Base-by-base conservation (phyloP, 2,113 vertebrate species). In the Oryzias melastigma region DNA sequence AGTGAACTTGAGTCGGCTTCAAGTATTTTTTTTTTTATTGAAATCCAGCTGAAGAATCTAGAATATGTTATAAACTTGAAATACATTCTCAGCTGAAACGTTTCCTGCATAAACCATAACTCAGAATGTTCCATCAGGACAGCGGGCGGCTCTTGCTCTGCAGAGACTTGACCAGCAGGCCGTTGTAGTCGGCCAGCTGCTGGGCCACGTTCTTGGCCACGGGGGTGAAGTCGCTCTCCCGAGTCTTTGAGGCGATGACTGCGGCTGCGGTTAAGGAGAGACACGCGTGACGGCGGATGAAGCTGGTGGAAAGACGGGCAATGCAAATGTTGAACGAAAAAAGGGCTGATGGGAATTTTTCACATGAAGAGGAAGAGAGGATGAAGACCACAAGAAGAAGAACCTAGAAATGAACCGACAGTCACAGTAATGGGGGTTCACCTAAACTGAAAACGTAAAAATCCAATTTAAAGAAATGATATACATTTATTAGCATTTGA, bases 191-290 rank as follows among this genome's bases (percentile, higher is more conserved):
- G 2, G 82, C 68, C 78, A 98, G 91, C 72, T 95, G 94, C 45
- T 91, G 94, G 71, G 63, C 89, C 52, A 95, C 93, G 0, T 85
- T 94, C 77, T 93, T 93, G 89, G 92, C 91, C 18, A 97, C 65
- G 1, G 92, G 87, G 43, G 74, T 89, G 65, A 93, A 98, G 90
- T 99, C 94, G 65, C 95, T 98, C 77, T 99, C 97, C 74, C 93
- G 93, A 69, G 90, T 93, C 86, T 98, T 99, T 4, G 94, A 93
- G 66, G 95, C 94, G 66, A 98, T 98, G 85, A 97, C 96, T 99
- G 87, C 54, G 0, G 77, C 17, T 65, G 46, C 24, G 79, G 91
- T 94, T 91, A 88, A 93, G 87, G 7, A 47, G 16, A 18, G 17
- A 5, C 12, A 8, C 19, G n/a, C n/a, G n/a, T n/a, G n/a, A n/a